Evolutionary conservation across 1,140 invertebrate genomes (phyloP).

Genomic region (Rhopalosiphum maidis): DNA sequence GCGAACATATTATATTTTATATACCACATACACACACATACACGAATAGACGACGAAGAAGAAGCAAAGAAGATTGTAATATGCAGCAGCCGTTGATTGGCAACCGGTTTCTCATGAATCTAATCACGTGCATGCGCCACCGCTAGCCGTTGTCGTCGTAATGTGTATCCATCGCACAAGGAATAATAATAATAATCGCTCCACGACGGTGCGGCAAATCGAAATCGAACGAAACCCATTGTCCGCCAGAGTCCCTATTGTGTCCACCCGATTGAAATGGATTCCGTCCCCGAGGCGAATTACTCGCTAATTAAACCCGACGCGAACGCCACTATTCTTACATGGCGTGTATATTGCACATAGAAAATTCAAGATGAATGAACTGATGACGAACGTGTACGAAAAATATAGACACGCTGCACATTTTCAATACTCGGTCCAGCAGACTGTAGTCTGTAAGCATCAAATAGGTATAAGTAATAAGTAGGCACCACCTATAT

Average conservation of each 20-base stretch:
- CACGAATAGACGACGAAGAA: background rate
- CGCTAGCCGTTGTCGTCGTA: background rate
- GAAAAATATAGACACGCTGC: background rate
- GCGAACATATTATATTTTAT: background rate
- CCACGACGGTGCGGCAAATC: constrained; percentile 40
- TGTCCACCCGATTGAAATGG: constrained; percentile 46
- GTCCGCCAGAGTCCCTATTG: constrained; percentile 43
- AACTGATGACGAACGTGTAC: background rate
- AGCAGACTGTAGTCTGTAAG: background rate
- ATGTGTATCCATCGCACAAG: constrained; percentile 5
- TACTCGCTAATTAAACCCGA: constrained; percentile 39
- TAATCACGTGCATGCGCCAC: constrained; percentile 2
- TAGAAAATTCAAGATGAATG: constrained; percentile 52
- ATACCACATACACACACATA: background rate
- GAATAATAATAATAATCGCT: constrained; percentile 51
- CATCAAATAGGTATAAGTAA: background rate
- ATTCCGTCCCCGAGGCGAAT: constrained; percentile 54
- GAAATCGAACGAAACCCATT: constrained; percentile 55
- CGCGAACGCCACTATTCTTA: background rate
- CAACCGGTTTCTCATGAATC: constrained; percentile 41
- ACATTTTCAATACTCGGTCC: background rate
- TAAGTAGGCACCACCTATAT: background rate
- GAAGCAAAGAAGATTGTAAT: background rate
- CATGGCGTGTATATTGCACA: background rate
- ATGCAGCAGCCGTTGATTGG: constrained; percentile 38